Evolutionary conservation across 35 echinoderm and acorn worm genomes (phyloP).

Genomic region (Apostichopus parvimensis): DNA sequence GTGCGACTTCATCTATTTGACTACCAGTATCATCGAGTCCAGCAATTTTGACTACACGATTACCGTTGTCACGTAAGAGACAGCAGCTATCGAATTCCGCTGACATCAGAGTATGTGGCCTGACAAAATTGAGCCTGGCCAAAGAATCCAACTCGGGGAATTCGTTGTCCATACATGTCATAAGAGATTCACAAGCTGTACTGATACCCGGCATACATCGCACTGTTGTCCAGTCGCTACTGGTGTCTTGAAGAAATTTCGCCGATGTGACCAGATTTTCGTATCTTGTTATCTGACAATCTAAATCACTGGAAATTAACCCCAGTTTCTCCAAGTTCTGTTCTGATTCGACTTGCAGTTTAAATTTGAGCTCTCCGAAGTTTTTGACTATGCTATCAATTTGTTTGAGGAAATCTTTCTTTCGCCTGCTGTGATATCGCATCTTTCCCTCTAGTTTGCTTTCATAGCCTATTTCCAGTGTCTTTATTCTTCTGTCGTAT

Average conservation of each 20-base stretch:
- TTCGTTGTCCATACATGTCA: not conserved
- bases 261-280: constrained; percentile 1
- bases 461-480: not conserved
- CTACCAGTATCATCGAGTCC: not conserved
- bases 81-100: too few relatives aligned
- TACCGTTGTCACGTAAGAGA: too few relatives aligned
- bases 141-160: not conserved
- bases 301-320: not conserved
- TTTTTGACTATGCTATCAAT: too few relatives aligned
- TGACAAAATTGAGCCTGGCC: too few relatives aligned
- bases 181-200: not conserved
- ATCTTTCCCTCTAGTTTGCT: not conserved
- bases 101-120: too few relatives aligned
- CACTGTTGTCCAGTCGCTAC: not conserved
- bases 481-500: not conserved
- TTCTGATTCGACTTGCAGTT: not conserved
- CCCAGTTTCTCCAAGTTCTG: not conserved
- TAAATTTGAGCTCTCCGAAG: not conserved
- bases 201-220: not conserved
- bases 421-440: not conserved
- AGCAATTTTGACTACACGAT: too few relatives aligned
- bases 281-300: not conserved
- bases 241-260: not conserved
- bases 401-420: not conserved
- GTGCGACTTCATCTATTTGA: not conserved